Evolutionary conservation across 2,888 invertebrate genomes (phyloP).

Genomic region (Morpho helenor): DNA sequence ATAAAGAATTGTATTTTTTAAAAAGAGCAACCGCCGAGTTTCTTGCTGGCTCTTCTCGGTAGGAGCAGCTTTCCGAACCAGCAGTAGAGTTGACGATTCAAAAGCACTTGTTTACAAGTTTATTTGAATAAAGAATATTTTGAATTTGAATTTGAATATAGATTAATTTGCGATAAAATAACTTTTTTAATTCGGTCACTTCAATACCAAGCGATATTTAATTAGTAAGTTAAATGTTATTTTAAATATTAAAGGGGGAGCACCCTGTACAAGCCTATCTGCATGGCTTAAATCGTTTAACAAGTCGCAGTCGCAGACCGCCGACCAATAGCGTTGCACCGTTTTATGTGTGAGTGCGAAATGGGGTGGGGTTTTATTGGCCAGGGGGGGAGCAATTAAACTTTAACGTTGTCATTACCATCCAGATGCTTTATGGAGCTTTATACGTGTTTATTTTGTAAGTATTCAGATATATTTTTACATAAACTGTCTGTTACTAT

Average conservation of each 20-base stretch:
- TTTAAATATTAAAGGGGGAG: slow-evolving; percentile 9
- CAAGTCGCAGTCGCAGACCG: slow-evolving; percentile 36
- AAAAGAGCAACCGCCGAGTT: no score
- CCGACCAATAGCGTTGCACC: slow-evolving; percentile 37
- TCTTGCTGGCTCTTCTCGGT: no score
- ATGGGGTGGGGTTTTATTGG: slow-evolving; percentile 38
- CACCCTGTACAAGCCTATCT: slow-evolving; percentile 40
- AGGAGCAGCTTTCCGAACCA: no score
- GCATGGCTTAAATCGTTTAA: slow-evolving; percentile 42
- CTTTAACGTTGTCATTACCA: slow-evolving; percentile 43
- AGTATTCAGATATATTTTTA: not conserved
- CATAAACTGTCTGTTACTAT: not conserved
- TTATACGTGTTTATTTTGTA: slow-evolving; percentile 8
- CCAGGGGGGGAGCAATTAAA: slow-evolving; percentile 40
- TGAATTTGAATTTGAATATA: no score
- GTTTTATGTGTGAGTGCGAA: slow-evolving; percentile 38
- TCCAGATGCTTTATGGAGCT: slow-evolving; percentile 9
- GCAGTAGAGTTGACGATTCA: no score
- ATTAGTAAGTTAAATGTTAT: no score
- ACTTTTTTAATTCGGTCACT: no score
- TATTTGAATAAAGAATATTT: no score
- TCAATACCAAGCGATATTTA: no score
- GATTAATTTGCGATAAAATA: no score
- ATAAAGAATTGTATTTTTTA: no score
- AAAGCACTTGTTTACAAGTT: no score